These are phyloP conservation scores for Octopus bimaculoides DNA, from an alignment of 1,140 invertebrate species.

Conservation along the genomic window DNA sequence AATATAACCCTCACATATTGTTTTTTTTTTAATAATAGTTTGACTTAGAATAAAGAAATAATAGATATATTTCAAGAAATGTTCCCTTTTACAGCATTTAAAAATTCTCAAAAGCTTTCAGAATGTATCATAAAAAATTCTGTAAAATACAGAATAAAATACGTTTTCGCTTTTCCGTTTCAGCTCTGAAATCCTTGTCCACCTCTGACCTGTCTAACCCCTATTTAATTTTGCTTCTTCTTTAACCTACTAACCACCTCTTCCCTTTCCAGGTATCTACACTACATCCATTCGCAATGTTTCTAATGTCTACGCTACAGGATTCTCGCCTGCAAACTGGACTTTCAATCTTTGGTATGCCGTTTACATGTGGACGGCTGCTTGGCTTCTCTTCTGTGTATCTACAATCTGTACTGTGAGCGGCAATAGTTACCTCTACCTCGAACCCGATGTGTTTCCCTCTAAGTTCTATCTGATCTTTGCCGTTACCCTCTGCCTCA, in stretches of 20 bases:
- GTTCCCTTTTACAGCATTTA: too few species aligned
- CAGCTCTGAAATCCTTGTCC: too few species aligned
- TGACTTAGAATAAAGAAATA: too few species aligned
- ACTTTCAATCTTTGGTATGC: constrained; percentile 37
- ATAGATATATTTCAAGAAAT: too few species aligned
- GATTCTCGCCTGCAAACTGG: constrained; percentile 36
- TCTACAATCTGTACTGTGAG: constrained; percentile 28
- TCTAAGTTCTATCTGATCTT: constrained; percentile 23
- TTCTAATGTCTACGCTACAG: constrained; percentile 22
- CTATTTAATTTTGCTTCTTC: neutral
- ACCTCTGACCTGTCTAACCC: too few species aligned
- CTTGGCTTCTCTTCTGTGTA: constrained; percentile 30
- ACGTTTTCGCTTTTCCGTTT: too few species aligned
- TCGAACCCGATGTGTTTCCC: constrained; percentile 23
- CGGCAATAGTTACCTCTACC: constrained; percentile 25
- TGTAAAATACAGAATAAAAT: too few species aligned
- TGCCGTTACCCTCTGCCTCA: constrained; percentile 22
- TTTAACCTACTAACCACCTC: neutral
- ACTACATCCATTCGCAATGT: constrained; percentile 23
- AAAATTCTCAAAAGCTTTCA: too few species aligned
- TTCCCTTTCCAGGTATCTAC: constrained; percentile 28
- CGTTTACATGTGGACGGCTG: constrained; percentile 33
- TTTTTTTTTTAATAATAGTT: too few species aligned
- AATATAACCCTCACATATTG: too few species aligned
- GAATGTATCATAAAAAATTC: too few species aligned